These are phyloP conservation scores for Himalopsyche anomala DNA, from an alignment of 2,888 invertebrate genomes.

Conservation along the genomic window DNA sequence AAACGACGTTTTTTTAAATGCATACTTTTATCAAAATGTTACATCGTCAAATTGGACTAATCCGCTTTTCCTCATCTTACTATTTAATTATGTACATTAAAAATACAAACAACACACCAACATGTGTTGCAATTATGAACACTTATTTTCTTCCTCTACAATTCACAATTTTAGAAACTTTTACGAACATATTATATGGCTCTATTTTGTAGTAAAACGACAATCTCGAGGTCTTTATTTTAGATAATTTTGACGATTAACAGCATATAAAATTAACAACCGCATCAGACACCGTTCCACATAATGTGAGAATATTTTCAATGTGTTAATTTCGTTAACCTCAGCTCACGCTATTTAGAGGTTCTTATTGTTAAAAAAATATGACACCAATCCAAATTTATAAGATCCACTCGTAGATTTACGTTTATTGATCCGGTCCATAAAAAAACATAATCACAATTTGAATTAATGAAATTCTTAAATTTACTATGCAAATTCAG, in stretches of 20 bases:
- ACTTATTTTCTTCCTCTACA: background rate
- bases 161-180: background rate
- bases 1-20: background rate
- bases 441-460: background rate
- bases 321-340: background rate
- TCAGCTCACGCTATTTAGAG: background rate
- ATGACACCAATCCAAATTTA: background rate
- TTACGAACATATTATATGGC: constrained; percentile 17
- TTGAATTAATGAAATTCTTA: no score
- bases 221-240: constrained; percentile 6
- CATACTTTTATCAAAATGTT: background rate
- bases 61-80: constrained; percentile 15
- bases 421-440: background rate
- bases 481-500: no score
- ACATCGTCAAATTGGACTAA: background rate
- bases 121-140: background rate
- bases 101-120: background rate
- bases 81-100: background rate
- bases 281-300: constrained; percentile 28
- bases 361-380: background rate
- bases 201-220: constrained; percentile 18
- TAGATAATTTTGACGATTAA: constrained; percentile 13
- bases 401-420: background rate
- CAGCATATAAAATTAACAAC: constrained; percentile 13
- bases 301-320: background rate